Evolutionary conservation across 2,113 vertebrate species (phyloP).

Genomic region (Salvelinus fontinalis): DNA sequence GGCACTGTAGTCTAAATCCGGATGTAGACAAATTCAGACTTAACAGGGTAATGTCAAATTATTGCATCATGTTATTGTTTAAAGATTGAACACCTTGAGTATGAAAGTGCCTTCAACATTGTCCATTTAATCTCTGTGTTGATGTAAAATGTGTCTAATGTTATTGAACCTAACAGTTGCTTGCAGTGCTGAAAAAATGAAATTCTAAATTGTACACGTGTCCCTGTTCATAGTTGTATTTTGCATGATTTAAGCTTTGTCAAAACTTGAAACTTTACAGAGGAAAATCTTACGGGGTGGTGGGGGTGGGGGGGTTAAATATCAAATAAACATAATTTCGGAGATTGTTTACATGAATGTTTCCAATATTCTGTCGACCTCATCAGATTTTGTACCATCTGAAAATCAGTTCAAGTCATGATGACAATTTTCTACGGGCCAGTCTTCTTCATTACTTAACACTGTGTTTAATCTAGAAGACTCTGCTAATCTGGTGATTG

Average conservation of each 20-base stretch:
- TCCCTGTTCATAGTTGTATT: too few species aligned
- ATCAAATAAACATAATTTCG: too few species aligned
- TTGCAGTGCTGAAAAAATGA: too few species aligned
- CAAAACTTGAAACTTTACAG: neutral
- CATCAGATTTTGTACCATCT: neutral
- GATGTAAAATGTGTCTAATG: too few species aligned
- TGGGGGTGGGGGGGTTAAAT: too few species aligned
- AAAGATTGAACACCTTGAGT: slow-evolving; percentile 6
- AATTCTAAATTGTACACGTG: too few species aligned
- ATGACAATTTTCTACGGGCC: neutral
- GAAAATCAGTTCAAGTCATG: neutral
- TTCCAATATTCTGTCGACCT: neutral
- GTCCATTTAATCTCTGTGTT: too few species aligned
- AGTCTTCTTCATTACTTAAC: neutral
- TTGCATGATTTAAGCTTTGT: slow-evolving; percentile 1
- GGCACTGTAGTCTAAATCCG: neutral
- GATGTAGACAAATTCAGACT: neutral
- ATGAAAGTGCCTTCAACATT: slow-evolving; percentile 26
- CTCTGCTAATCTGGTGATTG: neutral
- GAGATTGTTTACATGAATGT: neutral
- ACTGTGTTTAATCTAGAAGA: neutral
- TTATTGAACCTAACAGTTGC: too few species aligned
- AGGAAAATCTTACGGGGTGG: too few species aligned
- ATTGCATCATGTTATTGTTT: neutral
- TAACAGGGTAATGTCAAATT: neutral